Conservation (phyloP, 2,888 invertebrate genomes). For the Ceratothoa steindachneri region DNA sequence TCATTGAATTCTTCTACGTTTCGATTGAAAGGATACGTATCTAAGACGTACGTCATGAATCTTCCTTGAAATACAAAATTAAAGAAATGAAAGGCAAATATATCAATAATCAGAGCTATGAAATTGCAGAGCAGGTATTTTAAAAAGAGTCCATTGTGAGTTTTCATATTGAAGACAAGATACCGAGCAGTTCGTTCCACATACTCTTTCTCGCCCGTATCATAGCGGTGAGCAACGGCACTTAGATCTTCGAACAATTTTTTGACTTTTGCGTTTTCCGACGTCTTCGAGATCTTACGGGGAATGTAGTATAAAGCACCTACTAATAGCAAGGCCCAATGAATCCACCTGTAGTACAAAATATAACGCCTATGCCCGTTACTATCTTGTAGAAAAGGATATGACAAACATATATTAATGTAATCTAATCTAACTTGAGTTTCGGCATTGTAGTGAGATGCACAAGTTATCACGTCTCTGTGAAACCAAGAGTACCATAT, state of each 20-base stretch:
- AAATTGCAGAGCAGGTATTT: slow-evolving; percentile 33
- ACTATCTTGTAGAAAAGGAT: slow-evolving; percentile 29
- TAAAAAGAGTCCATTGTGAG: slow-evolving; percentile 44
- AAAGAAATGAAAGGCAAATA: slow-evolving; percentile 36
- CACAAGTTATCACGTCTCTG: slow-evolving; percentile 46
- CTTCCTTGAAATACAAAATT: slow-evolving; percentile 43
- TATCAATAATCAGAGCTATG: slow-evolving; percentile 33
- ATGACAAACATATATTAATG: slow-evolving; percentile 46
- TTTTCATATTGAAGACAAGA: slow-evolving; percentile 37
- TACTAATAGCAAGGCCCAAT: slow-evolving; percentile 35
- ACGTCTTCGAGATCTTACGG: slow-evolving; percentile 39
- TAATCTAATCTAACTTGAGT: slow-evolving; percentile 46
- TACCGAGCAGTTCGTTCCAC: slow-evolving; percentile 37
- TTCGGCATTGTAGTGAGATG: slow-evolving; percentile 46
- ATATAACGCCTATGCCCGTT: slow-evolving; percentile 27
- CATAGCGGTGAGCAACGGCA: slow-evolving; percentile 28
- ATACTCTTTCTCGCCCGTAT: slow-evolving; percentile 30
- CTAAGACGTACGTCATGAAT: slow-evolving; percentile 33
- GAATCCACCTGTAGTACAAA: slow-evolving; percentile 45
- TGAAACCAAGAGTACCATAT: slow-evolving; percentile 47
- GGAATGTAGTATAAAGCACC: slow-evolving; percentile 42
- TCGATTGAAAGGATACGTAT: slow-evolving; percentile 35
- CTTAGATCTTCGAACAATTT: slow-evolving; percentile 42
- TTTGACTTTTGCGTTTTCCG: slow-evolving; percentile 42
- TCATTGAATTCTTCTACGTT: slow-evolving; percentile 38